A percentile compares a stretch with the other conserved stretches of the same genome.
phyloP scores from a whole-genome alignment of 2,797 vertebrate species.

The Myotis findleyi region DNA sequence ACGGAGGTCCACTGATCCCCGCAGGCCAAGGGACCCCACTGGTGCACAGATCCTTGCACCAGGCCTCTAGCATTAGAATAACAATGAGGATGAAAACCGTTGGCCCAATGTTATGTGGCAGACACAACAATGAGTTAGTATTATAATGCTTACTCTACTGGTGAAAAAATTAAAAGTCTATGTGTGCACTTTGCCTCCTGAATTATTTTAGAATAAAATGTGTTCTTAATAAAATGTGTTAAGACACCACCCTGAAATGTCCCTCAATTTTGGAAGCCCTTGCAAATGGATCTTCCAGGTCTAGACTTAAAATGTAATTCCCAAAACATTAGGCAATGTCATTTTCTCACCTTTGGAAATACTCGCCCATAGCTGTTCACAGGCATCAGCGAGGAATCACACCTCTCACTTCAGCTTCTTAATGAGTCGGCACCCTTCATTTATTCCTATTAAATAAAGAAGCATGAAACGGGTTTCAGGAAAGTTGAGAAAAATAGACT shows the following conservation, averaged over 20 bases:
- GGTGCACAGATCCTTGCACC: too few relatives aligned
- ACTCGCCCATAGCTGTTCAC: not conserved
- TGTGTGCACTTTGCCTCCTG: not conserved
- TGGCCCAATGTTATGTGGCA: not conserved
- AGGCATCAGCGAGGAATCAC: slow-evolving; percentile 49
- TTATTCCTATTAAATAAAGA: slow-evolving; percentile 69
- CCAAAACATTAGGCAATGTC: slow-evolving; percentile 41
- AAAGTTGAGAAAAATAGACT: slow-evolving; percentile 64
- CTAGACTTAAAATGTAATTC: slow-evolving; percentile 49
- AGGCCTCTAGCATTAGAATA: too few relatives aligned
- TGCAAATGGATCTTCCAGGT: slow-evolving; percentile 25
- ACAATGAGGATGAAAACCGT: not conserved
- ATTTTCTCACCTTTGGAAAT: slow-evolving; percentile 57
- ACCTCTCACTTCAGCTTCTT: slow-evolving; percentile 1
- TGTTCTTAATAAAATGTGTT: not conserved
- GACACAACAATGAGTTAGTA: not conserved
- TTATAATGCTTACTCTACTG: not conserved
- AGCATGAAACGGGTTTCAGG: slow-evolving; percentile 36
- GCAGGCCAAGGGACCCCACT: too few relatives aligned
- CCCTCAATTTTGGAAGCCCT: slow-evolving; percentile 6
- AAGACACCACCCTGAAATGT: not conserved
- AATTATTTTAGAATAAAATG: not conserved
- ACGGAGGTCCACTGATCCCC: too few relatives aligned
- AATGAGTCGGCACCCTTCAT: slow-evolving; percentile 69
- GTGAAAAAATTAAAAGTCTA: not conserved